Conservation (phyloP, 2,113 vertebrate species). For the Nestor notabilis region DNA sequence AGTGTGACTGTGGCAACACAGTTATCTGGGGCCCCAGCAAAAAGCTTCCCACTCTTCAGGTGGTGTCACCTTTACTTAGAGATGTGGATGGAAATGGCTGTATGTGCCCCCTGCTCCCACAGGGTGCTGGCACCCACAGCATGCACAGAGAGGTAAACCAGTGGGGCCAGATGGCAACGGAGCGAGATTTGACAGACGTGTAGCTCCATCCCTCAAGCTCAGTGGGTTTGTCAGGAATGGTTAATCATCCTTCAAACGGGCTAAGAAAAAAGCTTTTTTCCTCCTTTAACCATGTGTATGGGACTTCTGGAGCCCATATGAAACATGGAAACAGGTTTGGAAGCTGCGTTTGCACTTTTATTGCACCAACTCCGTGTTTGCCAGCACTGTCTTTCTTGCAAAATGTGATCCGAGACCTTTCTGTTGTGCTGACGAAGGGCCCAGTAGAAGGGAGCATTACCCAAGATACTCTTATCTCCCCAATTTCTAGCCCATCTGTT, state of each 20-base stretch:
- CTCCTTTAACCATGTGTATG: not conserved
- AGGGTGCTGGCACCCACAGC: not conserved
- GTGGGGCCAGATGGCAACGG: conserved; percentile 35
- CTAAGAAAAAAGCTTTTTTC: not conserved
- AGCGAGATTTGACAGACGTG: conserved; percentile 3
- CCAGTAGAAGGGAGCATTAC: not conserved
- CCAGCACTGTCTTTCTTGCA: not conserved
- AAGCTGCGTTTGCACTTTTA: not conserved
- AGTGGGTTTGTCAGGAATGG: conserved; percentile 62
- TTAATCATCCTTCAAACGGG: conserved; percentile 26
- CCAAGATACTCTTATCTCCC: fast-evolving
- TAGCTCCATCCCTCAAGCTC: conserved; percentile 30
- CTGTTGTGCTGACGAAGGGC: not conserved
- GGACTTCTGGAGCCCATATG: not conserved
- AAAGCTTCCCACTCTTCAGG: not conserved
- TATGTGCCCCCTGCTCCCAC: fast-evolving
- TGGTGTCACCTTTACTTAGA: not conserved
- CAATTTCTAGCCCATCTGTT: not conserved
- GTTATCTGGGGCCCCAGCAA: not conserved
- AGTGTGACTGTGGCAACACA: not conserved
- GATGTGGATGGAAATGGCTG: not conserved
- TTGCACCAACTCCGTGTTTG: not conserved
- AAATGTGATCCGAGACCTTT: not conserved
- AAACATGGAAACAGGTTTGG: not conserved
- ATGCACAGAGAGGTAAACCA: not conserved